Percentiles rank a stretch among this genome's conserved stretches.
These are phyloP conservation scores for Pitangus sulphuratus DNA, from an alignment of 2,797 vertebrate genomes.

Conservation along the genomic window DNA sequence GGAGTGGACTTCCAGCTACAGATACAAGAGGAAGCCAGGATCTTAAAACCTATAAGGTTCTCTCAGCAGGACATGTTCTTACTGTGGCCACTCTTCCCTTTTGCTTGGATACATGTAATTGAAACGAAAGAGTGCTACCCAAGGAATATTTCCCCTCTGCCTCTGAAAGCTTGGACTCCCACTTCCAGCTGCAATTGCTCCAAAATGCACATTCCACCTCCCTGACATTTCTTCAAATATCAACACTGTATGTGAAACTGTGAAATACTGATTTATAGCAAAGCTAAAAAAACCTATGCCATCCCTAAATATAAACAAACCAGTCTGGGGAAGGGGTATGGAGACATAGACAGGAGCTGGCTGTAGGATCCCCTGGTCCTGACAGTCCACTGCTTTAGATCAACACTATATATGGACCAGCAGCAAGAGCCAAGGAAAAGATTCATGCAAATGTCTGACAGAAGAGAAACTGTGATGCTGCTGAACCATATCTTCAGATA, in stretches of 20 bases:
- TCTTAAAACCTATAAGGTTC: background rate
- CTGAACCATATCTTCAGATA: background rate
- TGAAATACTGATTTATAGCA: background rate
- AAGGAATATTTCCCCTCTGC: background rate
- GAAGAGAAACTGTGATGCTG: background rate
- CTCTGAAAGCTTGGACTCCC: background rate
- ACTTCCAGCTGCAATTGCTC: background rate
- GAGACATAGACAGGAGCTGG: background rate
- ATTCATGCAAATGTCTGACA: background rate
- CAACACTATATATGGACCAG: rapidly evolving
- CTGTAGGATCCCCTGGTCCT: background rate
- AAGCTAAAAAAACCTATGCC: background rate
- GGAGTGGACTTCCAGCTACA: background rate
- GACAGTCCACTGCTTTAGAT: background rate
- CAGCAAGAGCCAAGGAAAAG: background rate
- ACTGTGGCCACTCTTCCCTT: background rate
- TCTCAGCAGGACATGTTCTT: rapidly evolving
- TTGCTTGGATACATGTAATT: background rate
- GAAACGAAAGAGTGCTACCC: background rate
- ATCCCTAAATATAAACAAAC: background rate
- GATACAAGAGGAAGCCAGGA: background rate
- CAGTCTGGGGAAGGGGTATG: background rate
- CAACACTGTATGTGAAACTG: background rate
- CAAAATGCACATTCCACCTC: background rate
- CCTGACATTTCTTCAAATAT: background rate